Conservation (phyloP, 92 coral and sea anemone species). For the Zoanthus gigantus region DNA sequence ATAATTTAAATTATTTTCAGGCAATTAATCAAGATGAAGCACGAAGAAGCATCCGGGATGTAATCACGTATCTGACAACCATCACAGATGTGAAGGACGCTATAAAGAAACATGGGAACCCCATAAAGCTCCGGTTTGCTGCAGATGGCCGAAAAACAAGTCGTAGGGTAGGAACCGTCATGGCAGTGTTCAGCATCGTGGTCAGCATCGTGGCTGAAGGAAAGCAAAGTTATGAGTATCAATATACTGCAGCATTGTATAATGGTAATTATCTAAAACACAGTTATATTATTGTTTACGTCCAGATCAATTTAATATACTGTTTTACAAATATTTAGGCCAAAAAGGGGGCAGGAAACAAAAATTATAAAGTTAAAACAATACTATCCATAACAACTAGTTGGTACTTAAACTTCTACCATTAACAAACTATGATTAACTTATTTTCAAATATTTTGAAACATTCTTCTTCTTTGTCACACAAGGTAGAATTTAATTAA, state of each 20-base stretch:
- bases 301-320: too few relatives aligned
- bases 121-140: conserved; percentile 59
- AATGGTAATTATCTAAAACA: not conserved
- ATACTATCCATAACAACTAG: too few relatives aligned
- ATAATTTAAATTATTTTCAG: too few relatives aligned
- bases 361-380: too few relatives aligned
- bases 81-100: not conserved
- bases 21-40: conserved; percentile 44
- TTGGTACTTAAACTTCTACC: too few relatives aligned
- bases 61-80: conserved; percentile 18
- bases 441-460: too few relatives aligned
- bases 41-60: conserved; percentile 11
- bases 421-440: too few relatives aligned
- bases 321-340: too few relatives aligned
- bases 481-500: too few relatives aligned
- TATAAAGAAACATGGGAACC: conserved; percentile 14
- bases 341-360: too few relatives aligned
- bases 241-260: conserved; percentile 38
- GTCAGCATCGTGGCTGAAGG: conserved; percentile 60
- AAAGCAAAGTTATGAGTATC: conserved; percentile 50
- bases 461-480: too few relatives aligned
- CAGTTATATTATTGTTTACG: not conserved
- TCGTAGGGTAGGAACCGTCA: conserved; percentile 61
- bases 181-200: conserved; percentile 65
- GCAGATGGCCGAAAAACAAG: conserved; percentile 69